A percentile compares a stretch with the other conserved stretches of the same genome.
phyloP scores from a whole-genome alignment of 2,888 invertebrate genomes.

The Sinelater perroti region DNA sequence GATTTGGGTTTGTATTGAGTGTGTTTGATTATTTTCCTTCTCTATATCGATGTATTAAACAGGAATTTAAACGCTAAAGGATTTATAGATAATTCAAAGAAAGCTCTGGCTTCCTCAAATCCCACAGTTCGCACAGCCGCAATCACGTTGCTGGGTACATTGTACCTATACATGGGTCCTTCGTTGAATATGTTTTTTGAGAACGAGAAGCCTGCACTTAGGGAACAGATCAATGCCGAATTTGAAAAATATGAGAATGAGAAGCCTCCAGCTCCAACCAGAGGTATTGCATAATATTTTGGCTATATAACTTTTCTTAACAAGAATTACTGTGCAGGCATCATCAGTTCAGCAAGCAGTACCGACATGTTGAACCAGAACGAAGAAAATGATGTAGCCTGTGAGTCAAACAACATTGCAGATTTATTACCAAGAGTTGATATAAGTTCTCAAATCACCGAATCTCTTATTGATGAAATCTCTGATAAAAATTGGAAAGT shows the following conservation, averaged over 20 bases:
- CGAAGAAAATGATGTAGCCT: slow-evolving; percentile 59
- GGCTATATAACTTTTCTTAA: background rate
- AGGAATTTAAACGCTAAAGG: slow-evolving; percentile 73
- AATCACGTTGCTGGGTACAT: slow-evolving; percentile 76
- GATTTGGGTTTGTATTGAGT: slow-evolving; percentile 73
- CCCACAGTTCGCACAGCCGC: slow-evolving; percentile 83
- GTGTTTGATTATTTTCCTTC: too few relatives aligned
- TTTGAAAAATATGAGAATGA: slow-evolving; percentile 82
- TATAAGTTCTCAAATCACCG: slow-evolving; percentile 84
- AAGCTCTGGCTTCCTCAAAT: slow-evolving; percentile 85
- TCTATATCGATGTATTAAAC: too few relatives aligned
- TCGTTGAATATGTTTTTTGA: slow-evolving; percentile 82
- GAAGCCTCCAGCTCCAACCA: slow-evolving; percentile 77
- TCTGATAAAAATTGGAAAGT: slow-evolving; percentile 95
- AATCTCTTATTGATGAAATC: slow-evolving; percentile 80
- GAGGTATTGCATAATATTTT: slow-evolving; percentile 60
- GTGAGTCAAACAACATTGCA: slow-evolving; percentile 65
- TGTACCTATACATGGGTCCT: slow-evolving; percentile 85
- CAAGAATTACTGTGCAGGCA: slow-evolving; percentile 32
- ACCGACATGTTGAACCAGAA: slow-evolving; percentile 33
- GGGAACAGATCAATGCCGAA: slow-evolving; percentile 86
- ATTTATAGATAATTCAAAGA: slow-evolving; percentile 81
- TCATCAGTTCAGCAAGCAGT: slow-evolving; percentile 45
- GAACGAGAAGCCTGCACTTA: slow-evolving; percentile 83
- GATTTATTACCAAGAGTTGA: slow-evolving; percentile 83